Evolutionary conservation across 1,140 invertebrate genomes (phyloP).

Genomic region (Hyposmocoma kahamanoa): DNA sequence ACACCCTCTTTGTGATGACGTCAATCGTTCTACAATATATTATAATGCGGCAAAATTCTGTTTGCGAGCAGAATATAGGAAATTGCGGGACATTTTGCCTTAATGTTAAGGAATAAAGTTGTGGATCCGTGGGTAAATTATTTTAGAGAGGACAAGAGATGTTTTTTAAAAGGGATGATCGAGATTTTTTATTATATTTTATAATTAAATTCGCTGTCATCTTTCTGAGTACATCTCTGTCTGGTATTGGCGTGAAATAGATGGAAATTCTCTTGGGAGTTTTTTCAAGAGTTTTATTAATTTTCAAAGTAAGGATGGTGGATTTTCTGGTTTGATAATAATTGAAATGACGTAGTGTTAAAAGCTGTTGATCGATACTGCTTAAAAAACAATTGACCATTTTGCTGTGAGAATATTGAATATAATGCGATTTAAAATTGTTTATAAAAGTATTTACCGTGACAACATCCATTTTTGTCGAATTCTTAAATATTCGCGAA

Average conservation of each 20-base stretch:
- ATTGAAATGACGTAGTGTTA: background rate
- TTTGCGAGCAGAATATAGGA: slow-evolving; percentile 9
- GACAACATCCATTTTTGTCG: too few species aligned
- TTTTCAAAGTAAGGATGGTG: slow-evolving; percentile 33
- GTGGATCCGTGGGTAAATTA: slow-evolving; percentile 21
- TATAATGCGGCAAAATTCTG: slow-evolving; percentile 26
- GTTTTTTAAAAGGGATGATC: slow-evolving; percentile 54
- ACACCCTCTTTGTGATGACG: slow-evolving; percentile 57
- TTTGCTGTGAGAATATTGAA: too few species aligned
- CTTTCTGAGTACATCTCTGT: slow-evolving; percentile 50
- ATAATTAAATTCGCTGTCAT: slow-evolving; percentile 72
- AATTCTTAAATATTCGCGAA: too few species aligned
- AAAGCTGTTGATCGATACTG: too few species aligned
- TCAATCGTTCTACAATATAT: slow-evolving; percentile 62
- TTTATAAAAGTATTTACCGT: too few species aligned
- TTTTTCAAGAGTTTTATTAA: slow-evolving; percentile 60
- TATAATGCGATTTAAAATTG: too few species aligned
- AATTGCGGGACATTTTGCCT: background rate
- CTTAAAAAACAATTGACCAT: too few species aligned
- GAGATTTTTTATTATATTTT: slow-evolving; percentile 69
- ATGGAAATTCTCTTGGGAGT: slow-evolving; percentile 44
- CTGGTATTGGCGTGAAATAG: slow-evolving; percentile 66
- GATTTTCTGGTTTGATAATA: slow-evolving; percentile 1
- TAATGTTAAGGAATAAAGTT: slow-evolving; percentile 19
- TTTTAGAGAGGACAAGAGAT: slow-evolving; percentile 19